Evolutionary conservation across 2,113 vertebrate genomes (phyloP), one percentile per base, ranked within the genome.

Genomic region (Pseudopodoces humilis): DNA sequence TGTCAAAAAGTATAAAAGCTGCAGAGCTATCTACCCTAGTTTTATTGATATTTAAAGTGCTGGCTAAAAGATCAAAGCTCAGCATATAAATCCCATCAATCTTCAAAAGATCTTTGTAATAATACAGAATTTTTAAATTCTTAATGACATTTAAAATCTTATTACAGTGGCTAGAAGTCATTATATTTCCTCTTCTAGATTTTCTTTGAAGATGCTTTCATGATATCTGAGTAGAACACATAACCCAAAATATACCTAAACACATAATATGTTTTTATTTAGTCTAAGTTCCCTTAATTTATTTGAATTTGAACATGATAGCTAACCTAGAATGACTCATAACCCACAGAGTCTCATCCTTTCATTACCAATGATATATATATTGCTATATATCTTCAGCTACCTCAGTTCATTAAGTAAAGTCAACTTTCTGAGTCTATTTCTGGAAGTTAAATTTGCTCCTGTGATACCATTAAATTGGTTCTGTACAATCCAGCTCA

Each of bases 51-150:
- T 94, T 93, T 92, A 71, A 96, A 92, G 56, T 87, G 59, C 83
- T 69, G 47, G 16, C 81, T 94, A 96, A 94, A 90, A 92, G 33
- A 94, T 76, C 35, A 95, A 92, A 81, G 24, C 75, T 94, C 44
- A 71, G 58, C 74, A 83, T 60, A 88, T 65, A 97, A 97, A 86
- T 9, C 30, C 27, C 75, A 89, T 65, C 64, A 84, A 93, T 83
- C 23, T 30, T 71, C 59, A 94, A 88, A 95, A 82, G 14, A 63
- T 68, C 78, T 90, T 88, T 92, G 82, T 58, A 89, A 83, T 94
- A 85, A 83, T 33, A 58, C 31, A 94, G 37, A 17, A 41, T 79
- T 92, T 95, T 83, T 31, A 16, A 94, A 90, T 49, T 37, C 47
- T 50, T 72, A 64, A 46, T 70, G 65, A 52, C 11, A 67, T 56